Conservation (phyloP, 2,888 invertebrate genomes). For the Campoletis raptor region DNA sequence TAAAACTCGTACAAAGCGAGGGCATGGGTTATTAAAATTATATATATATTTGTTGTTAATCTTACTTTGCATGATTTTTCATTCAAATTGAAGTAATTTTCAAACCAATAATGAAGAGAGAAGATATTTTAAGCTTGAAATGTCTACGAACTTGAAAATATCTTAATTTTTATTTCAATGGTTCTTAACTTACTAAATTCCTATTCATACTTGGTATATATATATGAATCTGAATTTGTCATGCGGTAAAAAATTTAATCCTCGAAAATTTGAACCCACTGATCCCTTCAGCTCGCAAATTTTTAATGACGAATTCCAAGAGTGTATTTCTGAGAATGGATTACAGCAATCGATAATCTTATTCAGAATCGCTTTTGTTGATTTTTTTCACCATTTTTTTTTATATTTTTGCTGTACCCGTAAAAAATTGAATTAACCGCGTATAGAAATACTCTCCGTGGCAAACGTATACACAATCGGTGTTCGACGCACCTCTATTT, state of each 20-base stretch:
- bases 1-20: too few species aligned
- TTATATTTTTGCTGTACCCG: constrained; percentile 3
- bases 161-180: background rate
- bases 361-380: constrained; percentile 30
- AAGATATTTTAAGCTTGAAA: too few species aligned
- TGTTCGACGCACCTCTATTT: background rate
- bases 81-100: too few species aligned
- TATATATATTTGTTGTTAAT: too few species aligned
- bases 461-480: constrained; percentile 13
- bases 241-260: background rate
- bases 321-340: constrained; percentile 22
- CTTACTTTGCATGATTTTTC: too few species aligned
- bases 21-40: too few species aligned
- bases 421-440: constrained; percentile 53
- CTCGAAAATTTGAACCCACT: background rate
- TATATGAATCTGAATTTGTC: background rate
- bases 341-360: constrained; percentile 44
- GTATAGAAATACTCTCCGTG: background rate
- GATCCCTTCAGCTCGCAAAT: background rate
- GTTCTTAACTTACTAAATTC: background rate
- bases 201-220: background rate
- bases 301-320: constrained; percentile 39
- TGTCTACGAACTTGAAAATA: background rate
- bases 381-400: constrained; percentile 6
- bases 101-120: too few species aligned